Conservation (phyloP, 2,797 vertebrate species). For the Protonibea diacanthus region DNA sequence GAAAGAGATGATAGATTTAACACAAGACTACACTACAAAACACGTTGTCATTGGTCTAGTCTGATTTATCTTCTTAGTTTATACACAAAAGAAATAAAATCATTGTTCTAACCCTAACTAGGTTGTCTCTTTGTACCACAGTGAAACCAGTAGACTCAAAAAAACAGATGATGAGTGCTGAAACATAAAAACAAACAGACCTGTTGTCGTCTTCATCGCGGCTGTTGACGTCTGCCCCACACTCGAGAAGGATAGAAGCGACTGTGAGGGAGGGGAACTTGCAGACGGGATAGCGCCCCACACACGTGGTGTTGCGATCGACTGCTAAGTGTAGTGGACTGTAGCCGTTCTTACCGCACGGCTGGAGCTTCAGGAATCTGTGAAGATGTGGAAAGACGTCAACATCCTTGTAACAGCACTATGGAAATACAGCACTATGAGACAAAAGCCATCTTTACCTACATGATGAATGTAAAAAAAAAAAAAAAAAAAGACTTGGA, state of each 20-base stretch:
- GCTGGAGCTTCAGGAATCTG: slow-evolving; percentile 95
- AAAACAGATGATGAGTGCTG: not conserved
- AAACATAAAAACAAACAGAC: slow-evolving; percentile 41
- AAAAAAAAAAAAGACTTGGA: not conserved
- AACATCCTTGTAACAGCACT: not conserved
- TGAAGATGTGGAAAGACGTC: not conserved
- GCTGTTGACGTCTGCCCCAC: slow-evolving; percentile 94
- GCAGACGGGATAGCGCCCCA: slow-evolving; percentile 98
- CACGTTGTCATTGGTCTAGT: not conserved
- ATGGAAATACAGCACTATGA: not conserved
- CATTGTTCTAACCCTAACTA: not conserved
- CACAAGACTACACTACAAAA: not conserved
- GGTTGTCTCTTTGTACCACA: not conserved
- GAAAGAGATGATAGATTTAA: not conserved
- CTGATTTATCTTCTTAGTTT: not conserved
- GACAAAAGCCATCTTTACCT: not conserved
- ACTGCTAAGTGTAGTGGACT: slow-evolving; percentile 97
- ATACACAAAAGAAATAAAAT: not conserved
- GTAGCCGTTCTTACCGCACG: slow-evolving; percentile 96
- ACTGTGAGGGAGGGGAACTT: slow-evolving; percentile 98
- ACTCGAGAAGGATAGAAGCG: slow-evolving; percentile 95
- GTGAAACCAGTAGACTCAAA: not conserved
- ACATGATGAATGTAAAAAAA: not conserved
- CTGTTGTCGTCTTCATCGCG: slow-evolving; percentile 96
- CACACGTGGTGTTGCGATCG: slow-evolving; percentile 97